Percentiles rank a stretch among this genome's conserved stretches.
Evolutionary conservation across 2,888 invertebrate species (phyloP).

Genomic region (Phortica okadai): DNA sequence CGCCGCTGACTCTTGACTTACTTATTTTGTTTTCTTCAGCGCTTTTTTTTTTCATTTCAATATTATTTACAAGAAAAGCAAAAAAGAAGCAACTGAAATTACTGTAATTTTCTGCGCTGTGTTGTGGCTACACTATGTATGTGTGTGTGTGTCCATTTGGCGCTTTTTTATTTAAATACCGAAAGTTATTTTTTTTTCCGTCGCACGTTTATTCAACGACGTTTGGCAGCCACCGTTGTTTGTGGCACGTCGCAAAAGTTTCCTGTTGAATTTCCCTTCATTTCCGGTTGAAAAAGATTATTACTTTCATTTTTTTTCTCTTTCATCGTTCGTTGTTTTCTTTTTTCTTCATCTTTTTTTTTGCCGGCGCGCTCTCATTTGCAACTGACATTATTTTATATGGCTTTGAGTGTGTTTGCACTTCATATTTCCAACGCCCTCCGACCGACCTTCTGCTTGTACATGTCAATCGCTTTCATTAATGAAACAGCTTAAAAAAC

Average conservation of each 20-base stretch:
- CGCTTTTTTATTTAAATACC: conserved; percentile 26
- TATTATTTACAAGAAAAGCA: not conserved
- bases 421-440: not conserved
- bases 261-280: conserved; percentile 71
- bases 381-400: not conserved
- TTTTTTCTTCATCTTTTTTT: conserved; percentile 47
- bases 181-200: conserved; percentile 30
- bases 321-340: not conserved
- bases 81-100: conserved; percentile 44
- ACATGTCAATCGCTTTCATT: conserved; percentile 5
- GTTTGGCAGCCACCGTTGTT: conserved; percentile 60
- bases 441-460: not conserved
- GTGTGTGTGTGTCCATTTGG: conserved; percentile 16
- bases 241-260: conserved; percentile 66
- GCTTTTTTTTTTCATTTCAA: not conserved
- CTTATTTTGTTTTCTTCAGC: not conserved
- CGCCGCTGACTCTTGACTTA: too few species aligned
- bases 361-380: not conserved
- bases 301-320: conserved; percentile 58
- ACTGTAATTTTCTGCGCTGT: conserved; percentile 46
- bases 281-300: conserved; percentile 66
- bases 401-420: not conserved
- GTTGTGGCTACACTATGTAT: conserved; percentile 19
- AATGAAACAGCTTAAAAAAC: conserved; percentile 16
- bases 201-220: conserved; percentile 45